Percentiles rank a stretch among this genome's conserved stretches.
These are phyloP conservation scores for Thalassoma bifasciatum DNA, from an alignment of 2,113 vertebrate genomes.

Conservation along the genomic window DNA sequence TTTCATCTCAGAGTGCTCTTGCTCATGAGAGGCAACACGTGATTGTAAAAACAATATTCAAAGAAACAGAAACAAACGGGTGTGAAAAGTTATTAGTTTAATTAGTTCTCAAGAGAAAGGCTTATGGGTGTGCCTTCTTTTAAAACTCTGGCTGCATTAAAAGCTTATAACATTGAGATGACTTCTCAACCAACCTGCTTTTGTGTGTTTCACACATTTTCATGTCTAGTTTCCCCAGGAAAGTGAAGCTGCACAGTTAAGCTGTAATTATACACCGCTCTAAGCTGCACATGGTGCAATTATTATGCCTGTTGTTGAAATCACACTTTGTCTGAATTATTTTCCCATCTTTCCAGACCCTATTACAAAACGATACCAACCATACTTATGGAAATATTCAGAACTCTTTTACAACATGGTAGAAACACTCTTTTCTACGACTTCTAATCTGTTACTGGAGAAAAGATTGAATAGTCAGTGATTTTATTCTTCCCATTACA, in stretches of 20 bases:
- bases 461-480: too few species aligned
- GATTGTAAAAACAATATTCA: background rate
- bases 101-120: slow-evolving; percentile 37
- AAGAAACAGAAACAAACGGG: background rate
- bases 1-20: slow-evolving; percentile 2
- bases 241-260: background rate
- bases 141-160: slow-evolving; percentile 10
- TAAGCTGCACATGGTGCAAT: background rate
- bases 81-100: slow-evolving; percentile 37
- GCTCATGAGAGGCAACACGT: slow-evolving; percentile 15
- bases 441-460: too few species aligned
- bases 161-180: slow-evolving; percentile 35
- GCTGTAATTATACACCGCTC: background rate
- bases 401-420: too few species aligned
- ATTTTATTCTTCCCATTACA: too few species aligned
- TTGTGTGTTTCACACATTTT: slow-evolving; percentile 3
- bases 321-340: background rate
- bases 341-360: background rate
- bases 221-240: background rate
- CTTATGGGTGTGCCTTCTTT: slow-evolving; percentile 20
- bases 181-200: slow-evolving; percentile 19
- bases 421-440: too few species aligned
- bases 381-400: background rate
- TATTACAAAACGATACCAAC: background rate
- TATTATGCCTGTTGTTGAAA: background rate